Percentiles rank a stretch among this genome's conserved stretches.
Evolutionary conservation across 1,140 invertebrate genomes (phyloP).

Genomic region (Neodiprion fabricii): DNA sequence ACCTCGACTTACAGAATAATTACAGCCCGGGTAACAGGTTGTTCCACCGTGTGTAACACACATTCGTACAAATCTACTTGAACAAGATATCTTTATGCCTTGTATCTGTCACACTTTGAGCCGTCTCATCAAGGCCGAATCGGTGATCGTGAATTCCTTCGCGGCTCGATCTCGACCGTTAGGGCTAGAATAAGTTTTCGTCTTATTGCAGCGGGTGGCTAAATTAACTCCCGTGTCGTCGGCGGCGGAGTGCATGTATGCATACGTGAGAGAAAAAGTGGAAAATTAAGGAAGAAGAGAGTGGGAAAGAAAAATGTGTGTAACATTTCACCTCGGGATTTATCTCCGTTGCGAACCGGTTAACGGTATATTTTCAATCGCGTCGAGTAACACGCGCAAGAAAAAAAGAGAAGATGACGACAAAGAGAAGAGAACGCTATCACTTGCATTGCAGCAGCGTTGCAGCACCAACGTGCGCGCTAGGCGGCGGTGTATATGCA

Average conservation of each 20-base stretch:
- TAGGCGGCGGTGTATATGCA: neutral
- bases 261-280: neutral
- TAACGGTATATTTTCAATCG: constrained; percentile 55
- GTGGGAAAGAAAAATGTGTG: constrained; percentile 34
- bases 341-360: constrained; percentile 52
- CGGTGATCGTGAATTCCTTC: too few species aligned
- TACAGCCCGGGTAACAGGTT: too few species aligned
- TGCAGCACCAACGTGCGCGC: neutral
- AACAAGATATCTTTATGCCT: too few species aligned
- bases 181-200: too few species aligned
- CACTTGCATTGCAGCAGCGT: neutral
- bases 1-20: too few species aligned
- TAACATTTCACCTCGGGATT: constrained; percentile 49
- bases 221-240: constrained; percentile 37
- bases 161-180: too few species aligned
- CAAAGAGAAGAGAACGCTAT: neutral
- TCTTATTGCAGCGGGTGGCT: constrained; percentile 34
- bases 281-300: constrained; percentile 21
- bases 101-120: too few species aligned
- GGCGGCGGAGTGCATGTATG: neutral
- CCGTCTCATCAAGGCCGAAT: too few species aligned
- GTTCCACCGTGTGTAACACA: too few species aligned
- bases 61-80: too few species aligned
- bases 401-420: too few species aligned
- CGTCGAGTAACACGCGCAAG: constrained; percentile 20